Base-by-base conservation (phyloP, 2,888 invertebrate genomes). In the Aphodius sticticus region DNA sequence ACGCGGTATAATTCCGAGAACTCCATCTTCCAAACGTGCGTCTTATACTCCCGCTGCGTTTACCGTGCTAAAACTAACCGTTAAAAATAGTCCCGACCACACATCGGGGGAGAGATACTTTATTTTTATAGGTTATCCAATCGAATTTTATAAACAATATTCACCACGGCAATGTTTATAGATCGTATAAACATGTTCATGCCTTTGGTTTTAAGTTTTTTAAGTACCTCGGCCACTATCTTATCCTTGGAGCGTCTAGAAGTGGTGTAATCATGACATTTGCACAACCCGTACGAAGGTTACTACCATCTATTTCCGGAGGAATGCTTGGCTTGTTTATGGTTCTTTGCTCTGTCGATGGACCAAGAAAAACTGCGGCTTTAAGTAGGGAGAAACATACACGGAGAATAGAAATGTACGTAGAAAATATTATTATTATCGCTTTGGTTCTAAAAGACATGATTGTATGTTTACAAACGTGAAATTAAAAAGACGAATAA, bases 121-220 rank as follows among this genome's bases (percentile, higher is more conserved):
- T 53, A 53, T 53, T 53, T 53, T 53, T 53, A 53, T 53, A 53
- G 53, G 53, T 53, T 53, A 53, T 53, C 53, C 53, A 53, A 53
- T 53, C 26, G 53, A 0, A 53, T 53, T 53, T 53, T 53, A 53
- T 53, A 53, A 53, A 53, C 53, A 53, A 12, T 53, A 53, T 53
- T 12, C 53, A 53, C 9, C 53, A 53, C 53, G 53, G 53, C 53
- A 12, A 53, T 5, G 53, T 53, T 53, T 53, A 53, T 53, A 53
- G 9, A 53, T 53, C 53, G 53, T 53, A 53, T 53, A 53, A 53
- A 53, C 53, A 53, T 5, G 53, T 7, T 12, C 9, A 53, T 53
- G 9, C 53, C 53, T 7, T 53, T 53, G 53, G 53, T 53, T 53
- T 53, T 53, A 53, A 53, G 53, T 53, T 53, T 26, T 26, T 53